Percentiles rank a stretch among this genome's conserved stretches.
These are phyloP conservation scores for Apodemus sylvaticus DNA, from an alignment of 2,113 vertebrate species.

Conservation along the genomic window DNA sequence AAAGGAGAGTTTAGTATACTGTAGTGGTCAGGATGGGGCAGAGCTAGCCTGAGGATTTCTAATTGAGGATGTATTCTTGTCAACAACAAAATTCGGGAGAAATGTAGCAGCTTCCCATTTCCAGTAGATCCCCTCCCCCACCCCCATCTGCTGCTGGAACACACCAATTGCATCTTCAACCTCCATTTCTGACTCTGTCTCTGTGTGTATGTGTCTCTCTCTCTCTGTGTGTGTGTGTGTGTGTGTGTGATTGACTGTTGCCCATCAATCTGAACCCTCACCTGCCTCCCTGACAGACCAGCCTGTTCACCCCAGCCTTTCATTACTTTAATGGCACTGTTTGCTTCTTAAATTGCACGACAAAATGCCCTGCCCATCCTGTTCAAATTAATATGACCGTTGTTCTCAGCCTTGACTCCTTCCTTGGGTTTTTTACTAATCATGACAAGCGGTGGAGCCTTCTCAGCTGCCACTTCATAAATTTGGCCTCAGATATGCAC, in stretches of 20 bases:
- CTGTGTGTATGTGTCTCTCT: no score
- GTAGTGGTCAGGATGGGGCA: neutral
- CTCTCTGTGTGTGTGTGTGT: neutral
- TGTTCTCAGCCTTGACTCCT: neutral
- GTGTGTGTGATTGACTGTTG: no score
- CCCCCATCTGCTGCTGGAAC: neutral
- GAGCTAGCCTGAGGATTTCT: neutral
- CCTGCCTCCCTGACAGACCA: neutral
- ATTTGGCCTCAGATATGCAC: neutral
- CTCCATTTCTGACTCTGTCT: no score
- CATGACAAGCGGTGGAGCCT: neutral
- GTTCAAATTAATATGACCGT: neutral
- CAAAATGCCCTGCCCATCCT: neutral
- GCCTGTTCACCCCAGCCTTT: neutral
- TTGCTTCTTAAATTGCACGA: neutral
- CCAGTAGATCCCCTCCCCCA: neutral
- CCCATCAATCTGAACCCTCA: no score
- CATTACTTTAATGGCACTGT: neutral
- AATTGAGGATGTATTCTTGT: neutral
- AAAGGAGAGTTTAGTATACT: neutral
- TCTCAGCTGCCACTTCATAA: neutral
- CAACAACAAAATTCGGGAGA: neutral
- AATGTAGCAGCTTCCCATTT: neutral
- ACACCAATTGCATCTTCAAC: no score
- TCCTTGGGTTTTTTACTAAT: neutral